Conservation (phyloP, 2,113 vertebrate species). For the Calonectris borealis region DNA sequence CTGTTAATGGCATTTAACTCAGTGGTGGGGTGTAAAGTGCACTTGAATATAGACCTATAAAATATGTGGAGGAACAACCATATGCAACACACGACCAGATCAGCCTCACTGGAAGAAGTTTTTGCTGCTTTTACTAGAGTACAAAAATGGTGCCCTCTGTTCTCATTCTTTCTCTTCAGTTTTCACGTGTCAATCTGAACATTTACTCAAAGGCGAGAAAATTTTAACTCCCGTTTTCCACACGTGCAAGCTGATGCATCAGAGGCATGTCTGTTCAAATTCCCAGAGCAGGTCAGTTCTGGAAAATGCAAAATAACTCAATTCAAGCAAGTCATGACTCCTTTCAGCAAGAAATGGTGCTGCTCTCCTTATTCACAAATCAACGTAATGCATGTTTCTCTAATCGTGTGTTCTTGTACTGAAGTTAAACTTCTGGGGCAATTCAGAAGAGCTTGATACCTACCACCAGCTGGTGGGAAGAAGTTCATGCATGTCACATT, state of each 20-base stretch:
- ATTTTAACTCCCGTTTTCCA: not conserved
- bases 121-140: not conserved
- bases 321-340: not conserved
- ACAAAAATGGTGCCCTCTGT: not conserved
- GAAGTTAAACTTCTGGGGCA: not conserved
- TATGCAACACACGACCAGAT: rapidly evolving
- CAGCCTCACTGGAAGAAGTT: not conserved
- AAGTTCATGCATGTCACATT: not conserved
- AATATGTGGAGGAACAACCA: not conserved
- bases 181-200: not conserved
- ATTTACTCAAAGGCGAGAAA: not conserved
- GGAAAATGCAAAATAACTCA: not conserved
- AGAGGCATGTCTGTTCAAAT: not conserved
- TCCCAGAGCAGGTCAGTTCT: not conserved
- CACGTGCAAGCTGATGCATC: not conserved
- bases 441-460: not conserved
- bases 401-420: not conserved
- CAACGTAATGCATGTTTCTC: not conserved
- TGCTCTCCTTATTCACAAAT: not conserved
- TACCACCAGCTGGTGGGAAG: not conserved
- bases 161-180: not conserved
- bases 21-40: not conserved
- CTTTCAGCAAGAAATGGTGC: not conserved
- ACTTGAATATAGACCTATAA: not conserved
- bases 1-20: not conserved